These are phyloP conservation scores for Pomatostomus ruficeps DNA, from an alignment of 2,113 vertebrate species.

Conservation along the genomic window DNA sequence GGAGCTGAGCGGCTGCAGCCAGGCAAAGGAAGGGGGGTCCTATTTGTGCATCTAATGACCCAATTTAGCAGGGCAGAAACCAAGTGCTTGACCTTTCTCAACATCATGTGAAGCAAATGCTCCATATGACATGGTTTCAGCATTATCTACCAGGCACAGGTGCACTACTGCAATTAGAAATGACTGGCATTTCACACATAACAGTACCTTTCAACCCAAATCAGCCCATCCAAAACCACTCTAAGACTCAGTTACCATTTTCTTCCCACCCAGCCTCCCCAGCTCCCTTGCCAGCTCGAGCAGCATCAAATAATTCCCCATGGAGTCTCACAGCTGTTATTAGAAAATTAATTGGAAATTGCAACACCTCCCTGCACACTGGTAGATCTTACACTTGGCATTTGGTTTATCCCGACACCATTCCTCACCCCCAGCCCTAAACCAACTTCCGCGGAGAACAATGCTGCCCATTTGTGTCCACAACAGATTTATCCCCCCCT, in stretches of 20 bases:
- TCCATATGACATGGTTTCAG: background rate
- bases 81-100: constrained; percentile 23
- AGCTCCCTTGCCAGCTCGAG: background rate
- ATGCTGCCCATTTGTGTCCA: background rate
- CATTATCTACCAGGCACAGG: constrained; percentile 46
- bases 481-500: background rate
- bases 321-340: background rate
- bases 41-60: background rate
- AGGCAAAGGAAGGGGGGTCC: background rate
- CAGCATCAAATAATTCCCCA: background rate
- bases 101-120: constrained; percentile 21
- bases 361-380: background rate
- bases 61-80: background rate
- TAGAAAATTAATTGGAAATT: background rate
- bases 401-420: background rate
- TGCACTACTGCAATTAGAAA: constrained; percentile 49
- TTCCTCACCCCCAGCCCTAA: background rate
- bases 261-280: background rate
- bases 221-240: background rate
- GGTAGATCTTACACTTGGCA: background rate
- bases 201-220: constrained; percentile 18
- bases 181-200: background rate
- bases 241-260: background rate
- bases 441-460: constrained; percentile 40
- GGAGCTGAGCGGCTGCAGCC: rapidly evolving